Evolutionary conservation across 92 coral and sea anemone species (phyloP).

Genomic region (Anthopleura xanthogrammica): DNA sequence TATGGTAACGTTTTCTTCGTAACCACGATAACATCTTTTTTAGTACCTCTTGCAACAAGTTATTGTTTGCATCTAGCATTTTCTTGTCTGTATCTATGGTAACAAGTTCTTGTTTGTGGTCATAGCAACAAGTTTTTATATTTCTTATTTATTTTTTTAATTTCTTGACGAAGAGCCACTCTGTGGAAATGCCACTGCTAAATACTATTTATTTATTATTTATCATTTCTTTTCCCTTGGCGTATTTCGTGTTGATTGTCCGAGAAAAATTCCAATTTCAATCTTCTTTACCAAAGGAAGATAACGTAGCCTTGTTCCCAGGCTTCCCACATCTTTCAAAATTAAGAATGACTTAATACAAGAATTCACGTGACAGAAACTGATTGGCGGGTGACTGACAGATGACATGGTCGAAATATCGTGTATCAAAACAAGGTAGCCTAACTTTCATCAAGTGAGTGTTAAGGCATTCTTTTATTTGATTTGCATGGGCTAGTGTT

Average conservation of each 20-base stretch:
- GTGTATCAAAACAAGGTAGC: neutral
- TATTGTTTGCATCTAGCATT: neutral
- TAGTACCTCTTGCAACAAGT: neutral
- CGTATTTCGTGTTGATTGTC: neutral
- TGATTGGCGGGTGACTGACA: constrained; percentile 5
- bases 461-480: neutral
- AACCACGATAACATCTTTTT: neutral
- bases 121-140: no score
- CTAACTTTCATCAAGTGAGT: neutral
- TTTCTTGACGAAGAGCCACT: neutral
- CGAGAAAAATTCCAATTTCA: neutral
- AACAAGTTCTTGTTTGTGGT: neutral
- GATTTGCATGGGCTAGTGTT: no score
- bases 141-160: neutral
- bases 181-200: no score
- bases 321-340: constrained; percentile 29
- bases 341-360: neutral
- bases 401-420: constrained; percentile 1
- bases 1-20: neutral
- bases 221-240: no score
- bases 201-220: no score
- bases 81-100: neutral
- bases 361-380: constrained; percentile 3
- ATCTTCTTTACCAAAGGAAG: neutral
- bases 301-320: constrained; percentile 17